A percentile compares a stretch with the other conserved stretches of the same genome.
Evolutionary conservation across 2,797 vertebrate genomes (phyloP).

Genomic region (Catharus ustulatus): DNA sequence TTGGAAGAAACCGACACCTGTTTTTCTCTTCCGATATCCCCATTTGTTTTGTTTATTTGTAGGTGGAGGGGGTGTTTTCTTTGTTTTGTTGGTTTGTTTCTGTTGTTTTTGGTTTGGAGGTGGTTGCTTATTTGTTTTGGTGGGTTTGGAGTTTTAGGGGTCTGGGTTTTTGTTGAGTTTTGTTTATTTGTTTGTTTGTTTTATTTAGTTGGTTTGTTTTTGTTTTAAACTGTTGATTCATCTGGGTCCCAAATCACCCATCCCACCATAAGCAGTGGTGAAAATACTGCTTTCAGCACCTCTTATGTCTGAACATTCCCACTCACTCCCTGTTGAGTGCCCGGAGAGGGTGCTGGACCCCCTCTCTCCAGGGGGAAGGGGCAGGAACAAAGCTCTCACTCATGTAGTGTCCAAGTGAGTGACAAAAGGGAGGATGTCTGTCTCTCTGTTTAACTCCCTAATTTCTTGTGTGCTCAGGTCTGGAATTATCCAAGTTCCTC

Average conservation of each 20-base stretch:
- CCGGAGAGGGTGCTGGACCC: background rate
- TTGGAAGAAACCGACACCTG: conserved; percentile 46
- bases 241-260: background rate
- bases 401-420: background rate
- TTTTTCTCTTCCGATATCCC: background rate
- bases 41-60: background rate
- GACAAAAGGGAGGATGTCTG: background rate
- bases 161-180: background rate
- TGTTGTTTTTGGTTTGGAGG: background rate
- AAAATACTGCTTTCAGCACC: background rate
- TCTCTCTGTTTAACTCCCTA: background rate
- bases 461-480: background rate
- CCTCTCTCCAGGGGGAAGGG: background rate
- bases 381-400: background rate
- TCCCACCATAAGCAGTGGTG: background rate
- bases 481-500: background rate
- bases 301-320: background rate
- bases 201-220: background rate
- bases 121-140: background rate
- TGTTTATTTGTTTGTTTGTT: no score
- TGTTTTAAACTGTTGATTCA: background rate
- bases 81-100: background rate
- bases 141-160: background rate
- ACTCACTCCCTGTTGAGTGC: background rate
- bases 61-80: background rate